A percentile compares a stretch with the other conserved stretches of the same genome.
phyloP scores from a whole-genome alignment of 1,140 invertebrate species.

The Ruditapes philippinarum region DNA sequence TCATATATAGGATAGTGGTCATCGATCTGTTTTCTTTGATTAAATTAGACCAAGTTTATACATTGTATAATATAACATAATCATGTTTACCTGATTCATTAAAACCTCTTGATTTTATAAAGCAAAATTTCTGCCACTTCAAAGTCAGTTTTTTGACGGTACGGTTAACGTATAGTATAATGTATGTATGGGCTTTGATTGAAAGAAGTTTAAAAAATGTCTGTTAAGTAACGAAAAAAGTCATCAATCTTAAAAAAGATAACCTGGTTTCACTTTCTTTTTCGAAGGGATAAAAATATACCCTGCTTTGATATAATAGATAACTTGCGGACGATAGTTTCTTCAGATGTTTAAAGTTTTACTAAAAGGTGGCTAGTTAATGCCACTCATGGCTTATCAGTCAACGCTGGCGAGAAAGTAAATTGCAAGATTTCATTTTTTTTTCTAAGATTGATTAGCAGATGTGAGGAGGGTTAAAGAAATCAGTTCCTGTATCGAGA shows the following conservation, averaged over 20 bases:
- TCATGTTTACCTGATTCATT: too few species aligned
- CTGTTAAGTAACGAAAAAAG: neutral
- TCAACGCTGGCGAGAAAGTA: neutral
- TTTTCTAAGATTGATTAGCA: neutral
- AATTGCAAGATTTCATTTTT: neutral
- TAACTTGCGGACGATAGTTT: neutral
- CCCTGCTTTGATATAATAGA: neutral
- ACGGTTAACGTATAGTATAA: too few species aligned
- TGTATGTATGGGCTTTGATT: too few species aligned
- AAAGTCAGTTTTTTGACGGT: too few species aligned
- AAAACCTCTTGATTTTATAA: too few species aligned
- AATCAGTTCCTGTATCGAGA: neutral
- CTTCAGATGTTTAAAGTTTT: neutral
- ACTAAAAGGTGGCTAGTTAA: neutral
- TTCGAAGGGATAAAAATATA: neutral
- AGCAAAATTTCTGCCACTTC: too few species aligned
- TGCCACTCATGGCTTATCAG: conserved; percentile 1
- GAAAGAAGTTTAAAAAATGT: too few species aligned
- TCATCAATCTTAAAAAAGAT: neutral
- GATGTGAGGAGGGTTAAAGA: neutral
- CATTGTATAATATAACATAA: too few species aligned
- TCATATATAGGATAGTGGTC: neutral
- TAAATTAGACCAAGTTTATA: neutral
- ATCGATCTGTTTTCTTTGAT: neutral
- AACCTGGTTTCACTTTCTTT: conserved; percentile 9